These are phyloP conservation scores for Rallus crepitans DNA, from an alignment of 2,797 vertebrate genomes.

Conservation along the genomic window DNA sequence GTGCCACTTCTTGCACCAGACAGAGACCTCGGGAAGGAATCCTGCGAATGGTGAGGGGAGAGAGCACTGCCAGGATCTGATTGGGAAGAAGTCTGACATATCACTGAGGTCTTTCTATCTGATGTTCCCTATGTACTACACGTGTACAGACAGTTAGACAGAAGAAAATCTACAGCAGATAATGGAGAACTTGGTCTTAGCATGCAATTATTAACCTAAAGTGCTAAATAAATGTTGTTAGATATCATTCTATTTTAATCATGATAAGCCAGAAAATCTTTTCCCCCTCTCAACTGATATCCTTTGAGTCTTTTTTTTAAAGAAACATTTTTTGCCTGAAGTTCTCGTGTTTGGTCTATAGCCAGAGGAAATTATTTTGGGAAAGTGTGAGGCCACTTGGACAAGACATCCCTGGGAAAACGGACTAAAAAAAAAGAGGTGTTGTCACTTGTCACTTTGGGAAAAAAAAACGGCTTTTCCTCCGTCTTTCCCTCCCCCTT, in stretches of 20 bases:
- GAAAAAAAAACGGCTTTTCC: neutral
- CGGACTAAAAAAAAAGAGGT: neutral
- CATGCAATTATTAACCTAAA: neutral
- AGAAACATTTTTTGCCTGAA: slow-evolving; percentile 12
- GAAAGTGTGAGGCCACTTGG: slow-evolving; percentile 63
- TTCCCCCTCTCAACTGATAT: neutral
- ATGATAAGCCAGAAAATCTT: neutral
- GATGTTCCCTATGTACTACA: neutral
- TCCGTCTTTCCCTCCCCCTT: neutral
- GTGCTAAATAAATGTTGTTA: neutral
- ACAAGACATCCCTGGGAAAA: slow-evolving; percentile 66
- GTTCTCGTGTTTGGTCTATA: slow-evolving; percentile 25
- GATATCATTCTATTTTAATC: neutral
- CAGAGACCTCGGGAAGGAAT: neutral
- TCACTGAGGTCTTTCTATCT: neutral
- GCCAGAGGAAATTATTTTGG: slow-evolving; percentile 67
- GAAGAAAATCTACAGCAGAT: neutral
- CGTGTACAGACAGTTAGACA: neutral
- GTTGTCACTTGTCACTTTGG: slow-evolving; percentile 52
- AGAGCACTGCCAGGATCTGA: neutral
- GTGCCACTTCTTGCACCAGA: neutral
- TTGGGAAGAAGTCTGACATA: neutral
- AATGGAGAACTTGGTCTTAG: neutral
- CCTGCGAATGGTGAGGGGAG: neutral
- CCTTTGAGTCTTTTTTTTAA: neutral